phyloP scores from a whole-genome alignment of 2,888 invertebrate genomes.

The Platycheirus rosarum region DNA sequence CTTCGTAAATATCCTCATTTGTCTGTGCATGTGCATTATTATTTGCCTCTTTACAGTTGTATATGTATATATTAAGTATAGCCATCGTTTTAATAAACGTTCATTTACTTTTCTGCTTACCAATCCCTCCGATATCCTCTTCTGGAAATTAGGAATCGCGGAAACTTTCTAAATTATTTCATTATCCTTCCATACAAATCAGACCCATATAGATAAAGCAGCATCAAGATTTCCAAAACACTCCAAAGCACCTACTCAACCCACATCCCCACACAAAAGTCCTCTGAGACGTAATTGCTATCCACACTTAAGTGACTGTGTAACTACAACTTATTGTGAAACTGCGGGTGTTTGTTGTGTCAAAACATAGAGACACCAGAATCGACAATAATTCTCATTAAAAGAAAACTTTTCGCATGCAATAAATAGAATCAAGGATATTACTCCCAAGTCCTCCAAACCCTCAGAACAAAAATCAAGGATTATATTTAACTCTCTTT shows the following conservation, averaged over 20 bases:
- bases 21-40: too few species aligned
- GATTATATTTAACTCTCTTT: constrained; percentile 57
- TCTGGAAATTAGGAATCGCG: constrained; percentile 23
- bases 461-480: constrained; percentile 29
- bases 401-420: constrained; percentile 65
- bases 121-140: too few species aligned
- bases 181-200: constrained; percentile 62
- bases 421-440: constrained; percentile 57
- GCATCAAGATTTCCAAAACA: too few species aligned
- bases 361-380: constrained; percentile 22
- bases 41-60: too few species aligned
- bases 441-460: neutral
- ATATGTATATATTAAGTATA: too few species aligned
- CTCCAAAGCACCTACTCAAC: too few species aligned
- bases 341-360: constrained; percentile 28
- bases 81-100: too few species aligned
- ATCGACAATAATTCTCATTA: constrained; percentile 57
- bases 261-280: constrained; percentile 39
- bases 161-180: constrained; percentile 68
- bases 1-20: too few species aligned
- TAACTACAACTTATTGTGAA: constrained; percentile 44
- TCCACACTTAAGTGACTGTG: constrained; percentile 43
- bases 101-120: too few species aligned
- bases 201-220: constrained; percentile 24
- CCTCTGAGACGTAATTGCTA: too few species aligned